Evolutionary conservation across 1,140 invertebrate species (phyloP).

Genomic region (Xylocopa sonorina): DNA sequence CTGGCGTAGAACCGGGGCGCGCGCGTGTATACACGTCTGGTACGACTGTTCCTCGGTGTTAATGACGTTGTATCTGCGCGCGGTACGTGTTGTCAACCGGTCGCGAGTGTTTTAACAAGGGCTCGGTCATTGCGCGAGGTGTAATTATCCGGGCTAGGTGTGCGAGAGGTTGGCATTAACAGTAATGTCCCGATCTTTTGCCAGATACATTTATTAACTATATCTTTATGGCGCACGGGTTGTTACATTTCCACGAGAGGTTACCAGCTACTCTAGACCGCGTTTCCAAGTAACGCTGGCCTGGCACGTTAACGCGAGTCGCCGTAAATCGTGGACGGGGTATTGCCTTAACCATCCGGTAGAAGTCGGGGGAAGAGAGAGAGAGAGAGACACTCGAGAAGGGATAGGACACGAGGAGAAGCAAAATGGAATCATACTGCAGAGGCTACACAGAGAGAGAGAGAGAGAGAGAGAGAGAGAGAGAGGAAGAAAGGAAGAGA

Average conservation of each 20-base stretch:
- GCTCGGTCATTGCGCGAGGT: slow-evolving; percentile 68
- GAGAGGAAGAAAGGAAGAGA: neutral
- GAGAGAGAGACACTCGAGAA: neutral
- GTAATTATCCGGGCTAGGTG: slow-evolving; percentile 70
- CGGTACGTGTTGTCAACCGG: slow-evolving; percentile 52
- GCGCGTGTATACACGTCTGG: no score
- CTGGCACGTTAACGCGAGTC: neutral
- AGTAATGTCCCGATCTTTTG: slow-evolving; percentile 67
- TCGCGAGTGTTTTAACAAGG: slow-evolving; percentile 67
- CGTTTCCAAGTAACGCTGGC: neutral
- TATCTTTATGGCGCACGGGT: neutral
- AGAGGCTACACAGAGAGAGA: neutral
- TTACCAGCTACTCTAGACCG: neutral
- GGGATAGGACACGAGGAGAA: no score
- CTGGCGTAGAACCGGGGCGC: neutral
- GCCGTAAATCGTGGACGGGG: neutral
- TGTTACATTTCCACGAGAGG: neutral
- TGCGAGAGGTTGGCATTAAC: slow-evolving; percentile 66
- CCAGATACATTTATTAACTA: slow-evolving; percentile 61
- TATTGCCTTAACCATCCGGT: neutral
- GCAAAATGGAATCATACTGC: neutral
- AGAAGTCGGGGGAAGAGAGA: neutral
- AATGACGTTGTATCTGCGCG: slow-evolving; percentile 48
- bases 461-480: slow-evolving; percentile 4
- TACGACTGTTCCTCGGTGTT: slow-evolving; percentile 43